Base-by-base conservation (phyloP, 2,797 vertebrate genomes). In the Poeciliopsis presidionis region DNA sequence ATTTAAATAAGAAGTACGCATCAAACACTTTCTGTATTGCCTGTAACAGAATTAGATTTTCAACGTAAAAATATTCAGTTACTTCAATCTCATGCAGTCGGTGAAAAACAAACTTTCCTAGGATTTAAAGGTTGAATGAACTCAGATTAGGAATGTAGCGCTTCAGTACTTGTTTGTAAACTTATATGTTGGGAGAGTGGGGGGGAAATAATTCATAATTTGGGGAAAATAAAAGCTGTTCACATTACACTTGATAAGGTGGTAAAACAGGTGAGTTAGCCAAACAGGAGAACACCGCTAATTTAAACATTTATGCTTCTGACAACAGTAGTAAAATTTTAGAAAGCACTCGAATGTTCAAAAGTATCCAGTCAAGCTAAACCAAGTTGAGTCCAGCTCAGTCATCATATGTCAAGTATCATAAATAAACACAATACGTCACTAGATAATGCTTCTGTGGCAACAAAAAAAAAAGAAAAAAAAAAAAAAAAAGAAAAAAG, bases 1-100 rank as follows among this genome's bases (percentile, higher is more conserved):
- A 92, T 92, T 92, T 84, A 82, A 41, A 65, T 36, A 51, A 28
- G 8, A 46, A 93, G 91, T 86, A 84, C 12, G 93, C 84, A 89
- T 43, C 63, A 73, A 43, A 72, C 74, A 45, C 22, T 33, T 12
- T n/a, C 47, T 41, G 22, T 7, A 41, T 11, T 30, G 43, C 43
- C 78, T 81, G 80, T 20, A 71, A 30, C 69, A 70, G 79, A 59
- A 59, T 59, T 59, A 14, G 1, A 63, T 18, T 63, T 33, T 30
- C 43, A 51, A 71, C 39, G 33, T 12, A 78, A 75, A 72, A 14
- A 25, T 5, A 45, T 45, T 30, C 4, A 45, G 39, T 16, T 16
- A n/a, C 5, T 14, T n/a, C 7, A 70, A 28, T 70, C 41, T 70
- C 67, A 71, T 6, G n/a, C 6, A 28, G 67, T 33, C 30, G 6